Evolutionary conservation across 2,888 invertebrate genomes (phyloP).

Genomic region (Galeopsomyia nigrocyanea): DNA sequence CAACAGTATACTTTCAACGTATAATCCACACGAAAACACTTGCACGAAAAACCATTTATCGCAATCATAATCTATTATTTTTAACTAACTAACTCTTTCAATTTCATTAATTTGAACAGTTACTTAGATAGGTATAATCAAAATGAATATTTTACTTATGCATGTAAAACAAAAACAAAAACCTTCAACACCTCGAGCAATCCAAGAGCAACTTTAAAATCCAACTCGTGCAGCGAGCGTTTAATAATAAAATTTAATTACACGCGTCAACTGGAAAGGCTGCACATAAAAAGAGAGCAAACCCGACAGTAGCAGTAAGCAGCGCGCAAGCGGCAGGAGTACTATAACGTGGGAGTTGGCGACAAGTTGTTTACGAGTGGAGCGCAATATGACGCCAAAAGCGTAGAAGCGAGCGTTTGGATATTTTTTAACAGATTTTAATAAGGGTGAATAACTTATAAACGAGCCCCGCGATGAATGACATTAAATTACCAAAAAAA

Average conservation of each 20-base stretch:
- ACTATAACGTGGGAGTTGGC: neutral
- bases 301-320: neutral
- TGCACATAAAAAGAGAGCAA: conserved; percentile 26
- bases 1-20: too few species aligned
- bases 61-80: too few species aligned
- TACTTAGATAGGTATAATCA: too few species aligned
- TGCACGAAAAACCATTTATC: too few species aligned
- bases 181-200: too few species aligned
- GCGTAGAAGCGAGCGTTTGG: conserved; percentile 46
- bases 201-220: too few species aligned
- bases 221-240: neutral
- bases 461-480: conserved; percentile 60
- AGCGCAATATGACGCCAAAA: conserved; percentile 52
- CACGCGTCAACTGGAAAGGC: neutral
- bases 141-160: too few species aligned
- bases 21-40: too few species aligned
- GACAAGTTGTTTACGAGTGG: conserved; percentile 49
- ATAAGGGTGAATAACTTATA: conserved; percentile 59
- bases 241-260: conserved; percentile 41
- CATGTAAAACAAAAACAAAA: too few species aligned
- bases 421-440: conserved; percentile 64
- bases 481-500: conserved; percentile 60
- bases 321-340: too few species aligned
- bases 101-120: too few species aligned
- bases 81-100: too few species aligned